These are phyloP conservation scores for Okamejei kenojei DNA, from an alignment of 2,797 vertebrate genomes.

Conservation along the genomic window DNA sequence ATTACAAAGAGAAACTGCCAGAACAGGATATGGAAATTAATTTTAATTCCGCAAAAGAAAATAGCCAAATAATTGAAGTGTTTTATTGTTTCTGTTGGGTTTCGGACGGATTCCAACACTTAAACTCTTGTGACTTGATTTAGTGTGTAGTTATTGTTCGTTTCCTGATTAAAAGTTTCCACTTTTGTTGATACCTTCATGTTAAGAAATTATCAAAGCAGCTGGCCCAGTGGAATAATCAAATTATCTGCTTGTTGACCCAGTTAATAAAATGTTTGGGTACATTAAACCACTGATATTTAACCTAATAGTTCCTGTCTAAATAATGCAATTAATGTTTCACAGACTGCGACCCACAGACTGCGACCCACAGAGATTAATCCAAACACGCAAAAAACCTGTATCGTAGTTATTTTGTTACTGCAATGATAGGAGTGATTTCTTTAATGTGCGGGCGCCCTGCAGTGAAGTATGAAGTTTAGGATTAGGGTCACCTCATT, in stretches of 20 bases:
- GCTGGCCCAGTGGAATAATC: not conserved
- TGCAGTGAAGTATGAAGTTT: slow-evolving; percentile 12
- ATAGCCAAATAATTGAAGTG: not conserved
- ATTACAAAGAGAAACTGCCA: not conserved
- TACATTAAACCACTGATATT: not conserved
- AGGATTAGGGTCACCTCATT: not conserved
- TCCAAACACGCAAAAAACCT: not conserved
- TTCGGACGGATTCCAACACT: not conserved
- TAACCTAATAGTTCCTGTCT: not conserved
- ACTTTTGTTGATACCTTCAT: not conserved
- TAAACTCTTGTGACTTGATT: not conserved
- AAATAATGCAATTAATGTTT: slow-evolving; percentile 1
- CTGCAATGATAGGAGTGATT: not conserved
- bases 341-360: not conserved
- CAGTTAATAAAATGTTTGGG: not conserved
- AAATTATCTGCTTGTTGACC: not conserved
- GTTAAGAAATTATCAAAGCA: not conserved
- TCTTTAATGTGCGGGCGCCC: not conserved
- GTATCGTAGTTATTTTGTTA: not conserved
- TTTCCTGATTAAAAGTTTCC: not conserved
- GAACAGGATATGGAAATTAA: not conserved
- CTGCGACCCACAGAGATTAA: not conserved
- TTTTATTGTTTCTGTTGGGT: not conserved
- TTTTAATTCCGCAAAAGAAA: not conserved
- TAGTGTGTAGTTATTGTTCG: not conserved